These are phyloP conservation scores for Orchesellides sinensis DNA, from an alignment of 2,888 invertebrate species.

Conservation along the genomic window DNA sequence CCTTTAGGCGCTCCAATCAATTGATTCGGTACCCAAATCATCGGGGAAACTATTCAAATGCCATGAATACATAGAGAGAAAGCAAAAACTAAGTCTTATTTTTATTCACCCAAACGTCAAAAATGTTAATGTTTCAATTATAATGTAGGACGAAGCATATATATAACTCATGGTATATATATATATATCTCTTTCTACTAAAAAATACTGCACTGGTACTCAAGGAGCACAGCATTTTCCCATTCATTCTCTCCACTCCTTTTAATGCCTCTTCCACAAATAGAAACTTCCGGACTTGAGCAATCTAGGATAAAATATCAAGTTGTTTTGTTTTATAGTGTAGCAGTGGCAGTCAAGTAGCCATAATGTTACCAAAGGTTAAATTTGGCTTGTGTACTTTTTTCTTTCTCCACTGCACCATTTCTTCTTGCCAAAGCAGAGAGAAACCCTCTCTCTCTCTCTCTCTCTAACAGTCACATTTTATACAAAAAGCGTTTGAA, in stretches of 20 bases:
- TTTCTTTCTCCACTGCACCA: constrained; percentile 49
- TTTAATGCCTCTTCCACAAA: constrained; percentile 50
- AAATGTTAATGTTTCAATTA: neutral
- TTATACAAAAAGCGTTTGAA: neutral
- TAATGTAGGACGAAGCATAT: neutral
- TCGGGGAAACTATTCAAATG: constrained; percentile 87
- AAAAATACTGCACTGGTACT: no score
- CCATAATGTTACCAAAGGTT: constrained; percentile 49
- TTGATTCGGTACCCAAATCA: constrained; percentile 94
- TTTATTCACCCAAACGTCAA: constrained; percentile 6
- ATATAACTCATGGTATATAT: constrained; percentile 8
- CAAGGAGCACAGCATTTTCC: no score
- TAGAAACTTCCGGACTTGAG: constrained; percentile 61
- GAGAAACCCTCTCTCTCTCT: no score
- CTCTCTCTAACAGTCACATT: no score
- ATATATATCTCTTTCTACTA: no score
- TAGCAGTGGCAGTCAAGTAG: constrained; percentile 22
- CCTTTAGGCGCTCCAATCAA: constrained; percentile 93
- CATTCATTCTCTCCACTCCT: constrained; percentile 40
- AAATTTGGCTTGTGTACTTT: constrained; percentile 46
- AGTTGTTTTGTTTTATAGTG: constrained; percentile 51
- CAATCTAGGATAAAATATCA: constrained; percentile 40
- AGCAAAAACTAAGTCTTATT: constrained; percentile 1
- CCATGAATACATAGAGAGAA: constrained; percentile 67
- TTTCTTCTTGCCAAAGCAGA: constrained; percentile 56